phyloP scores from a whole-genome alignment of 2,113 vertebrate species.

The Gymnobelideus leadbeateri region DNA sequence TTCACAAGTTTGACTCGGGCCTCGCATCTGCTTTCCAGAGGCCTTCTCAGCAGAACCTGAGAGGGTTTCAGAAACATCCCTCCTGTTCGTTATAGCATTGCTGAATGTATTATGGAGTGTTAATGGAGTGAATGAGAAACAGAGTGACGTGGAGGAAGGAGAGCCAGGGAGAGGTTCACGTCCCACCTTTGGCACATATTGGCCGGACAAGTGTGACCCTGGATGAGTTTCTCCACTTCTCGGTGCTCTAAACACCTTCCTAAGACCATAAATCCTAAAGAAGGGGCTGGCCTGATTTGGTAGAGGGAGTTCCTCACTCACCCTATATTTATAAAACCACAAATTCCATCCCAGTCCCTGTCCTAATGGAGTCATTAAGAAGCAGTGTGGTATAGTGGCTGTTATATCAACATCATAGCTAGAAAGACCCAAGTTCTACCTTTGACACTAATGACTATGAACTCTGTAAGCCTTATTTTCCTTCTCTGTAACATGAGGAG shows the following conservation, averaged over 20 bases:
- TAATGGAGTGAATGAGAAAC: neutral
- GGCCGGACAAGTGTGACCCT: neutral
- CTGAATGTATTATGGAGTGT: neutral
- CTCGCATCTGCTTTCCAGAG: constrained; percentile 26
- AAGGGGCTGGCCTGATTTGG: neutral
- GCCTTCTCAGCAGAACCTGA: constrained; percentile 17
- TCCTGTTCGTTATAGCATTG: neutral
- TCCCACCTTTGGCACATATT: neutral
- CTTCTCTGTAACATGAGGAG: neutral
- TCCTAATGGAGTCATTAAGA: neutral
- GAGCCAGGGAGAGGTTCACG: neutral
- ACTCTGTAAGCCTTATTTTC: neutral
- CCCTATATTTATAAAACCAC: neutral
- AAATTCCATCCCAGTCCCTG: neutral
- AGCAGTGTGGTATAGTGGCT: neutral
- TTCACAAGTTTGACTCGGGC: constrained; percentile 38
- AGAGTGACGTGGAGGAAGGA: neutral
- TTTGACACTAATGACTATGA: neutral
- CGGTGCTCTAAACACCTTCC: neutral
- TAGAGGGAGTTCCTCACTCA: neutral
- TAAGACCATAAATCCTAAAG: neutral
- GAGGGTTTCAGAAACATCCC: neutral
- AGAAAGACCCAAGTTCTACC: neutral
- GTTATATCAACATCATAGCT: neutral
- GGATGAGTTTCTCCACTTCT: neutral